phyloP scores from a whole-genome alignment of 2,888 invertebrate species.

The Rugalucina vietnamica region DNA sequence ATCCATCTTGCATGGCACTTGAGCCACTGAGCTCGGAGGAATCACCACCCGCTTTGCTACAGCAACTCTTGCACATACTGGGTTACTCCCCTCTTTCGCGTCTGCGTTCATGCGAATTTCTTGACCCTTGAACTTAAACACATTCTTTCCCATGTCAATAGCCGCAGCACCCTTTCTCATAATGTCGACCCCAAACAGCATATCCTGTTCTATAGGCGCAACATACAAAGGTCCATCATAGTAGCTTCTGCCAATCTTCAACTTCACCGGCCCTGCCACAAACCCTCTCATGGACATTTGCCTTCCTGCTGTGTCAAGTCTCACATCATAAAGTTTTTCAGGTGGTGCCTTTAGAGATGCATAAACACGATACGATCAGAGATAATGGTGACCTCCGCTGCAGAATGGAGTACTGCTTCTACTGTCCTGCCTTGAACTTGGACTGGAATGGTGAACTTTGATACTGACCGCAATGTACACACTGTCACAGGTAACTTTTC shows the following conservation, averaged over 20 bases:
- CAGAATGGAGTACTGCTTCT: not conserved
- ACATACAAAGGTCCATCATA: not conserved
- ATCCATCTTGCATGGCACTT: not conserved
- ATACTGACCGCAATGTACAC: not conserved
- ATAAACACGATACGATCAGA: not conserved
- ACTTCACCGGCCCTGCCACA: too few relatives aligned
- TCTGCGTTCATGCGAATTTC: not conserved
- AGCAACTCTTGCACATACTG: not conserved
- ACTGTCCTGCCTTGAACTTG: not conserved
- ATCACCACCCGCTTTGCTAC: not conserved
- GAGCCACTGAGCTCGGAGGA: not conserved
- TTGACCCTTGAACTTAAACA: not conserved
- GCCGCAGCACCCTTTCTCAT: not conserved
- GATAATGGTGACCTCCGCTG: not conserved
- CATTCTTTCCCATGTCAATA: not conserved
- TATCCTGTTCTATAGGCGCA: not conserved
- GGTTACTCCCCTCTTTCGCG: not conserved
- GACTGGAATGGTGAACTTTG: not conserved
- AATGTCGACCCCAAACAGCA: slow-evolving; percentile 5
- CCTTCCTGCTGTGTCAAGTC: not conserved
- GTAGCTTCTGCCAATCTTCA: too few relatives aligned
- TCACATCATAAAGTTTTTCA: not conserved
- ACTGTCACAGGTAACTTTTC: not conserved
- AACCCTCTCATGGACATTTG: not conserved
- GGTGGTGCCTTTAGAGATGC: not conserved